Evolutionary conservation across 2,113 vertebrate species (phyloP).

Genomic region (Muscicapa adusta): DNA sequence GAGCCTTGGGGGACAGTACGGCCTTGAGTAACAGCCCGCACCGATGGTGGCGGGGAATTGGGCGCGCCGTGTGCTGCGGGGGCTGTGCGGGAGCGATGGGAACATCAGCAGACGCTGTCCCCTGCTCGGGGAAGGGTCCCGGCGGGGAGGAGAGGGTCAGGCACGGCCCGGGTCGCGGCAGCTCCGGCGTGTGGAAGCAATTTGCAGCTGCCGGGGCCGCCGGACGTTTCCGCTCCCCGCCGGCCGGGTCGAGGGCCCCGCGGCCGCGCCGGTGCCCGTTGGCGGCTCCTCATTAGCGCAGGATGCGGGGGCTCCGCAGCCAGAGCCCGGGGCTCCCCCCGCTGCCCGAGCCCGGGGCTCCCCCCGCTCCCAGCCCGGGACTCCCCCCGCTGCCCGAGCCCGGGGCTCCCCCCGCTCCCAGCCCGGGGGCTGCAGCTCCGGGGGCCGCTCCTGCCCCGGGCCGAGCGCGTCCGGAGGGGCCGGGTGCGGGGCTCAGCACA

Average conservation of each 20-base stretch:
- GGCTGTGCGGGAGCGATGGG: background rate
- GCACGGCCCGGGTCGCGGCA: fast-evolving
- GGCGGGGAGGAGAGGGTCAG: background rate
- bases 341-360: background rate
- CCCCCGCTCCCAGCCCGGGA: too few relatives aligned
- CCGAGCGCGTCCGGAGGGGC: background rate
- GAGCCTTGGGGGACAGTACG: background rate
- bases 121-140: fast-evolving
- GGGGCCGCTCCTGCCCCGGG: background rate
- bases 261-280: background rate
- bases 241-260: background rate
- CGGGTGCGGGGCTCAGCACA: background rate
- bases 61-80: fast-evolving
- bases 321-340: background rate
- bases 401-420: background rate
- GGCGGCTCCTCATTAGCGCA: constrained; percentile 1
- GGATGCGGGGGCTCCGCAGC: background rate
- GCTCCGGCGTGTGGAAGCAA: constrained; percentile 21
- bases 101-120: background rate
- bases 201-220: background rate
- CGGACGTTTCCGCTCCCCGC: background rate
- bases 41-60: fast-evolving
- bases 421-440: background rate
- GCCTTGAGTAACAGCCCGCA: background rate
- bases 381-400: background rate